Evolutionary conservation across 2,113 vertebrate species (phyloP).

Genomic region (Actenoides hombroni): DNA sequence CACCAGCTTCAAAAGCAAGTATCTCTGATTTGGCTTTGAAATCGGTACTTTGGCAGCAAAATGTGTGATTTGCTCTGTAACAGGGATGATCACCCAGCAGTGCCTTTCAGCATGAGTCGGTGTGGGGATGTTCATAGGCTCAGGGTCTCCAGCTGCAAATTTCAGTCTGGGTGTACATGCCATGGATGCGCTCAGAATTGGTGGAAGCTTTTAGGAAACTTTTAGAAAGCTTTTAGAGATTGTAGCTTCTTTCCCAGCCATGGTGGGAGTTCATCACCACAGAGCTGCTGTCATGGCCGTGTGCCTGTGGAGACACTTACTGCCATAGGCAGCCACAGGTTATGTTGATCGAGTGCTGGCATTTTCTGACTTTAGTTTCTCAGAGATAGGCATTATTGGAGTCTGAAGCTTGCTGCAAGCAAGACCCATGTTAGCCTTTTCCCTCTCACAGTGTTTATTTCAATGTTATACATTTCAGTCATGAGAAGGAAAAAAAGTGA

Average conservation of each 20-base stretch:
- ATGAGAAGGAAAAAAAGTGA: neutral
- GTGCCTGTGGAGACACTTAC: neutral
- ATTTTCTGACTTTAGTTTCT: neutral
- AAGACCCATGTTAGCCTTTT: neutral
- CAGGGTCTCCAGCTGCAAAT: neutral
- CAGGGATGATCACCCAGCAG: neutral
- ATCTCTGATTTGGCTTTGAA: neutral
- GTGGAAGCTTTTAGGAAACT: neutral
- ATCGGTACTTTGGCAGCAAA: neutral
- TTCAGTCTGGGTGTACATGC: neutral
- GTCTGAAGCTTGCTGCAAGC: neutral
- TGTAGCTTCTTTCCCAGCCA: neutral
- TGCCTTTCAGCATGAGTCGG: neutral
- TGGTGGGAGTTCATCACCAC: neutral
- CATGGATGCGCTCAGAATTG: rapidly evolving
- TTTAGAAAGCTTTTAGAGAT: neutral
- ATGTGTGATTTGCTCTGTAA: neutral
- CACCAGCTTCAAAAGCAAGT: neutral
- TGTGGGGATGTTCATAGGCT: neutral
- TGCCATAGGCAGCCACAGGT: rapidly evolving
- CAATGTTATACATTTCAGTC: neutral
- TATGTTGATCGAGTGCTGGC: rapidly evolving
- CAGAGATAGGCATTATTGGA: neutral
- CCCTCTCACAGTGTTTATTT: neutral
- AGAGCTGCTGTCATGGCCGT: neutral